phyloP scores from a whole-genome alignment of 2,797 vertebrate species.

The Chelon labrosus region DNA sequence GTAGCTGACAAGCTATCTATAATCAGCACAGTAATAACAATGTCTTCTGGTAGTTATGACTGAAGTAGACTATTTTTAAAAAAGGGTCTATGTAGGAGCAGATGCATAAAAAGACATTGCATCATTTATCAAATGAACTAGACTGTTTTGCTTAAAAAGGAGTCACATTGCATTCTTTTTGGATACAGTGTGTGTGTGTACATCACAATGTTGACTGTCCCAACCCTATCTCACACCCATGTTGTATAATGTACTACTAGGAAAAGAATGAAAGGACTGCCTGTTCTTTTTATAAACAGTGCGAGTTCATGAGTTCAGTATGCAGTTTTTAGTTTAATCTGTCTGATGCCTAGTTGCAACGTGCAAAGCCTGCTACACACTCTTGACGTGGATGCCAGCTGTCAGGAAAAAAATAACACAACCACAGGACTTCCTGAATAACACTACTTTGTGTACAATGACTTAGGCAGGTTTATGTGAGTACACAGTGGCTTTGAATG shows the following conservation, averaged over 20 bases:
- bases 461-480: constrained; percentile 49
- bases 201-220: background rate
- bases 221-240: background rate
- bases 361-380: constrained; percentile 47
- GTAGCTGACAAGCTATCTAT: background rate
- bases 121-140: background rate
- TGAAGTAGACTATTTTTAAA: background rate
- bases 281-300: constrained; percentile 48
- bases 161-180: background rate
- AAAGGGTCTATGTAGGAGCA: background rate
- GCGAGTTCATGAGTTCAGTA: constrained; percentile 52
- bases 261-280: constrained; percentile 19
- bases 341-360: constrained; percentile 54
- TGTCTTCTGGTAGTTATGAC: constrained; percentile 1
- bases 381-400: constrained; percentile 43
- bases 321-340: constrained; percentile 50
- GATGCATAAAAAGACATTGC: background rate
- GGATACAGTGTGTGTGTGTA: background rate
- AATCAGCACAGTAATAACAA: constrained; percentile 20
- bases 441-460: constrained; percentile 49
- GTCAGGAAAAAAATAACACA: constrained; percentile 47
- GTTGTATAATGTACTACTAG: background rate
- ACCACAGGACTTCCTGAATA: constrained; percentile 39
- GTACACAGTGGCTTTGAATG: constrained; percentile 55
- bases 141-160: background rate